Conservation (phyloP, 2,888 invertebrate species). For the Acronicta alni region DNA sequence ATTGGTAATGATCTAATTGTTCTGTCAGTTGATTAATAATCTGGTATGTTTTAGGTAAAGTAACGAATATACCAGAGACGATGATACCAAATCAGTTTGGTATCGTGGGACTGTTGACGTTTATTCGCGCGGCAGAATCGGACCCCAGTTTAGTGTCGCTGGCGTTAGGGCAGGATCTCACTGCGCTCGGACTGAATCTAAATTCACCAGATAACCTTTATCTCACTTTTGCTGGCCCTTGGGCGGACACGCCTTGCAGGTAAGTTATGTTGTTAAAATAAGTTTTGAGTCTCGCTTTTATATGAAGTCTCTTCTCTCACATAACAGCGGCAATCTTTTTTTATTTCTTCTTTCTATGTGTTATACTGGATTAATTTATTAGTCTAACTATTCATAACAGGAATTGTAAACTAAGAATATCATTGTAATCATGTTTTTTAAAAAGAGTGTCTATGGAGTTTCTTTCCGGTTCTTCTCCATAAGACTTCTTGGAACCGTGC, state of each 20-base stretch:
- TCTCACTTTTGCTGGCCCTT: slow-evolving; percentile 99
- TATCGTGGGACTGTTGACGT: slow-evolving; percentile 99
- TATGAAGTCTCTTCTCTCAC: background rate
- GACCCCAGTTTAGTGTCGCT: slow-evolving; percentile 98
- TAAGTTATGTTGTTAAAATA: slow-evolving; percentile 55
- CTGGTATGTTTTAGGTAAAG: slow-evolving; percentile 92
- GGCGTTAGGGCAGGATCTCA: slow-evolving; percentile 99
- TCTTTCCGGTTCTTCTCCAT: too few species aligned
- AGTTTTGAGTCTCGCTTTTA: background rate
- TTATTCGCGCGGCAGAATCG: slow-evolving; percentile 99
- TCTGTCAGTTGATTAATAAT: slow-evolving; percentile 24
- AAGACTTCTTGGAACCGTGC: too few species aligned
- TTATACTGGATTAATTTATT: too few species aligned
- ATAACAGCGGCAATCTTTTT: too few species aligned
- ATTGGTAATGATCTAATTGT: slow-evolving; percentile 45
- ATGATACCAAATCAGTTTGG: slow-evolving; percentile 99
- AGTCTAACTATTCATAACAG: too few species aligned
- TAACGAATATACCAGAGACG: slow-evolving; percentile 99
- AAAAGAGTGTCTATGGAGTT: too few species aligned
- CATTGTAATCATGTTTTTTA: too few species aligned
- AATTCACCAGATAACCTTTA: slow-evolving; percentile 99
- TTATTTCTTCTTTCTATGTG: too few species aligned
- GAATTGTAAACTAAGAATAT: too few species aligned
- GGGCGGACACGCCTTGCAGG: slow-evolving; percentile 98
- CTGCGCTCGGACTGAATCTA: slow-evolving; percentile 98